Conservation (phyloP, 2,888 invertebrate genomes). For the Deilephila porcellus region DNA sequence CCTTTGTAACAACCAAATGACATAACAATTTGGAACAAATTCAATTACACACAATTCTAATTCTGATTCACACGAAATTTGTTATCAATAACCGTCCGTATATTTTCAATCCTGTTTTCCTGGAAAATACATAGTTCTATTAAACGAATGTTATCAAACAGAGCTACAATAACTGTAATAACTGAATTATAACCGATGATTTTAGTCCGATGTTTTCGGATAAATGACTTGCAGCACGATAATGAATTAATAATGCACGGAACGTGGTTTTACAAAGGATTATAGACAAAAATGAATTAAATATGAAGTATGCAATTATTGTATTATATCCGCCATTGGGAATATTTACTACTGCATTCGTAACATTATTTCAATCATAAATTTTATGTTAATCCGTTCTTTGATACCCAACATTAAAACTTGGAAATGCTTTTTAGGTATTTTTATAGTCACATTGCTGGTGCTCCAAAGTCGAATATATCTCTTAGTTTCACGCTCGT, state of each 20-base stretch:
- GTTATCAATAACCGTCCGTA: too few species aligned
- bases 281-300: conserved; percentile 2
- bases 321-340: not conserved
- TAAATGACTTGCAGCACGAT: conserved; percentile 3
- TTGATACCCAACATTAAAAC: not conserved
- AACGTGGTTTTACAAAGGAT: conserved; percentile 6
- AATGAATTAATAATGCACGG: not conserved
- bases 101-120: too few species aligned
- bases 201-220: not conserved
- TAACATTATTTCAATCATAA: not conserved
- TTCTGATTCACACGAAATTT: too few species aligned
- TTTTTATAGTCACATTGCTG: too few species aligned
- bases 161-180: not conserved
- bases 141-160: too few species aligned
- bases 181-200: not conserved
- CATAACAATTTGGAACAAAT: too few species aligned
- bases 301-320: not conserved
- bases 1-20: too few species aligned
- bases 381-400: not conserved
- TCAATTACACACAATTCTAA: too few species aligned
- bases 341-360: not conserved
- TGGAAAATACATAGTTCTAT: too few species aligned
- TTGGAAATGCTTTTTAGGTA: not conserved
- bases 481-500: not conserved
- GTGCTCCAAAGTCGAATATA: not conserved